These are phyloP conservation scores for Proteles cristata DNA, from an alignment of 2,113 vertebrate genomes.

Conservation along the genomic window DNA sequence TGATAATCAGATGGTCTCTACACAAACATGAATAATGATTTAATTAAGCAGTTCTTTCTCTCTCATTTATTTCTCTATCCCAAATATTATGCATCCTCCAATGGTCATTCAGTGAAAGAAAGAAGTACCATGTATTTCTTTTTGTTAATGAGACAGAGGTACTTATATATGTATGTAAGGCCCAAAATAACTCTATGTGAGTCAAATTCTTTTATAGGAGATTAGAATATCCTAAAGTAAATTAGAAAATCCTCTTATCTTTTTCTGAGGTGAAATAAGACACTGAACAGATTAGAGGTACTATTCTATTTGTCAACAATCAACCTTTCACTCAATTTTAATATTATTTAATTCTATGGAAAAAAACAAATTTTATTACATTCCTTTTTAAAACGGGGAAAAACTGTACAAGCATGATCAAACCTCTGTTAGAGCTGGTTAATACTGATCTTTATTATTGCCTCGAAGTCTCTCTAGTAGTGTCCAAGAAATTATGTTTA, in stretches of 20 bases:
- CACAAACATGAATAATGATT: slow-evolving; percentile 45
- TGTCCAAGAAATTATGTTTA: slow-evolving; percentile 85
- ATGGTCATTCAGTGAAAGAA: slow-evolving; percentile 44
- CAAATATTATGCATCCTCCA: slow-evolving; percentile 47
- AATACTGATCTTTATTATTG: slow-evolving; percentile 89
- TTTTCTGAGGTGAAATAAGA: slow-evolving; percentile 72
- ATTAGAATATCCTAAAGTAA: slow-evolving; percentile 61
- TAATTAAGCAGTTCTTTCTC: slow-evolving; percentile 43
- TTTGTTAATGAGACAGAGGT: slow-evolving; percentile 58
- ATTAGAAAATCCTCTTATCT: slow-evolving; percentile 56
- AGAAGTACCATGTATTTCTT: slow-evolving; percentile 62
- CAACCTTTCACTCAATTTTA: slow-evolving; percentile 87
- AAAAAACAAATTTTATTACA: slow-evolving; percentile 86
- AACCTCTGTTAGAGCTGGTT: slow-evolving; percentile 86
- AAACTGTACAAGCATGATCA: slow-evolving; percentile 88
- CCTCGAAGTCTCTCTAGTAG: slow-evolving; percentile 87
- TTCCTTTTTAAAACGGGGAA: slow-evolving; percentile 83
- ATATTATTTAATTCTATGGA: slow-evolving; percentile 88
- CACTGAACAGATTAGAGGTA: slow-evolving; percentile 69
- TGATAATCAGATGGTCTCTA: slow-evolving; percentile 60
- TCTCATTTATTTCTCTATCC: slow-evolving; percentile 66
- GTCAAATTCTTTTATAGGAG: slow-evolving; percentile 44
- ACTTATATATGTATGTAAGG: slow-evolving; percentile 28
- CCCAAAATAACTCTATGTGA: slow-evolving; percentile 35
- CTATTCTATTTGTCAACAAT: slow-evolving; percentile 83